Evolutionary conservation across 2,888 invertebrate genomes (phyloP), one percentile per base, ranked within the genome.

Genomic region (Abrostola tripartita): DNA sequence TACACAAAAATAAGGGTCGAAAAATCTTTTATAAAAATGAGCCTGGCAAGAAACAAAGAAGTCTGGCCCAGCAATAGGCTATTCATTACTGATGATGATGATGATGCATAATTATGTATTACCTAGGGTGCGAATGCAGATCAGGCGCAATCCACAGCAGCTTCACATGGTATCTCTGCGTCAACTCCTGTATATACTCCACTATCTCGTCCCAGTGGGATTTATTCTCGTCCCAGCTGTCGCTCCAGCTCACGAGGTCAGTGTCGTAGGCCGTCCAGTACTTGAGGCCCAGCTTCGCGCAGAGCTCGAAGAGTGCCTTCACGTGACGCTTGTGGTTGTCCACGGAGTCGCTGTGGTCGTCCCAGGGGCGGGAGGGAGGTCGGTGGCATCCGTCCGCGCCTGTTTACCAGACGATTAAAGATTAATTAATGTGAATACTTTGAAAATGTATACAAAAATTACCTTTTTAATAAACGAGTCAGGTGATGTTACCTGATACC

Each of bases 201-300:
- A 91, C 86, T 0, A 96, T 89, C 59, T 96, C 95, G 64, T 96
- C 96, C 88, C 95, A 94, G 69, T 95, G 91, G 6, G 85, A 79
- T 74, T 94, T 93, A 35, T 90, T 92, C 79, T 96, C 96, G 11
- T 95, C 95, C 84, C 95, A 90, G 49, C 86, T 95, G 0, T 95
- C 95, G 0, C 93, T 91, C 55, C 90, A 92, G 0, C 96, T 96
- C 0, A 96, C 92, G 41, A 96, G 87, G 79, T 96, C 96, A 0
- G 95, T 89, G 81, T 96, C 96, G 73, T 95, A 95, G 35, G 96
- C 96, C 0, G 96, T 95, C 96, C 96, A 96, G 85, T 95, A 95
- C 73, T 95, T 95, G 10, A 96, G 83, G 74, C 96, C 96, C 0
- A 96, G 92, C 80, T 96, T 96, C 5, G 87, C 78, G 85, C 96